Conservation (phyloP, 2,888 invertebrate species). For the Synergus umbraculus region DNA sequence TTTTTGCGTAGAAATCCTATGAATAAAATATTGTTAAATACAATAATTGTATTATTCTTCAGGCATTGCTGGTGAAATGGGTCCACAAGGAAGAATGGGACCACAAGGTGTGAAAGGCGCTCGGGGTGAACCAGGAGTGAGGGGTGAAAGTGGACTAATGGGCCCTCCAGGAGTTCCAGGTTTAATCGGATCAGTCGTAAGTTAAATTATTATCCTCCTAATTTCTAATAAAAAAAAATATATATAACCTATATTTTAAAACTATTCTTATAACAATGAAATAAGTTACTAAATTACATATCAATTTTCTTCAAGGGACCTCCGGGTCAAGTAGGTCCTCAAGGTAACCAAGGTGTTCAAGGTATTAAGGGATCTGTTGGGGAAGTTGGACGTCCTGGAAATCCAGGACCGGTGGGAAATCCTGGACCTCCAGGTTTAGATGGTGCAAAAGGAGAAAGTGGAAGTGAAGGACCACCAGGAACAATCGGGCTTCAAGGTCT, state of each 20-base stretch:
- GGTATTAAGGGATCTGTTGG: constrained; percentile 70
- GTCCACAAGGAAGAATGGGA: constrained; percentile 78
- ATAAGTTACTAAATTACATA: not conserved
- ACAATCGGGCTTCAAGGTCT: constrained; percentile 76
- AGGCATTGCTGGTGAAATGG: constrained; percentile 83
- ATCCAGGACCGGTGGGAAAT: constrained; percentile 82
- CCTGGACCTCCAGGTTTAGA: constrained; percentile 63
- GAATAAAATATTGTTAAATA: not conserved
- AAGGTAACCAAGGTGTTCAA: constrained; percentile 76
- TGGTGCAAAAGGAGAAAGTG: constrained; percentile 72
- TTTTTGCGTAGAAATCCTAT: no score
- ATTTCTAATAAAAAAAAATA: not conserved
- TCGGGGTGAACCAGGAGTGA: constrained; percentile 81
- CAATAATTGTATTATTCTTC: constrained; percentile 44
- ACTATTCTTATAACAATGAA: not conserved
- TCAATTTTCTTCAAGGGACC: not conserved
- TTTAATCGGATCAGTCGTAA: constrained; percentile 85
- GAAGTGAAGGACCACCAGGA: constrained; percentile 80
- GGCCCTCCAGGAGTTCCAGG: constrained; percentile 83
- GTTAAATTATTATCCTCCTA: constrained; percentile 37
- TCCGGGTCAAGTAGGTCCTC: constrained; percentile 50
- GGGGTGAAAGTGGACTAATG: constrained; percentile 79
- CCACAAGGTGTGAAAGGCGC: constrained; percentile 80
- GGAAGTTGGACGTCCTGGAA: constrained; percentile 81
- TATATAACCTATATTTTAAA: not conserved